Percentiles rank a stretch among this genome's conserved stretches.
phyloP scores from a whole-genome alignment of 1,140 invertebrate genomes.

The Dendrolimus kikuchii region DNA sequence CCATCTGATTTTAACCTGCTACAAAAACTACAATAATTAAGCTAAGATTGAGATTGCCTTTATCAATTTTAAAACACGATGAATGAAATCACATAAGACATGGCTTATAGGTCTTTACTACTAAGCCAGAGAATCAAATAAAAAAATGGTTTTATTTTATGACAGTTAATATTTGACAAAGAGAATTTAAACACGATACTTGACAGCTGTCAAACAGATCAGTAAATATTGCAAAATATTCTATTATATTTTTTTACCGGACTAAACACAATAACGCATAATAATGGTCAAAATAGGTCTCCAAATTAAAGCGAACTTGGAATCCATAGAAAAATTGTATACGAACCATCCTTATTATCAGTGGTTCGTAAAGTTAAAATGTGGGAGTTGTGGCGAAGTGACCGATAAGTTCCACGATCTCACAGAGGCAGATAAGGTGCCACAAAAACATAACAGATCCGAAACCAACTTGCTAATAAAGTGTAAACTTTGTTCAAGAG shows the following conservation, averaged over 20 bases:
- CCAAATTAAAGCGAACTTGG: conserved; percentile 78
- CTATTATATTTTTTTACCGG: not conserved
- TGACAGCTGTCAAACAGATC: too few relatives aligned
- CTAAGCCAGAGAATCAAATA: too few relatives aligned
- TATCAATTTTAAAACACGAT: too few relatives aligned
- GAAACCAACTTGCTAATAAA: conserved; percentile 87
- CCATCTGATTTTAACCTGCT: too few relatives aligned
- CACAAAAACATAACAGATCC: conserved; percentile 79
- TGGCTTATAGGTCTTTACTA: too few relatives aligned
- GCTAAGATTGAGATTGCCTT: too few relatives aligned
- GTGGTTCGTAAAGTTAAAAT: conserved; percentile 83
- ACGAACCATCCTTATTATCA: conserved; percentile 77
- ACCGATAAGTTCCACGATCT: conserved; percentile 88
- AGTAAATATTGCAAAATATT: too few relatives aligned
- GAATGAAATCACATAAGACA: too few relatives aligned
- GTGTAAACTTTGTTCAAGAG: conserved; percentile 90
- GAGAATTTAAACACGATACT: too few relatives aligned
- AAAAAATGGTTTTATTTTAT: too few relatives aligned
- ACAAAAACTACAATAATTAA: too few relatives aligned
- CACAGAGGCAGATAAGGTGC: conserved; percentile 78
- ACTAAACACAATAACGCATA: conserved; percentile 1
- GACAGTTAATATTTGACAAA: too few relatives aligned
- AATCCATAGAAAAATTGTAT: conserved; percentile 79
- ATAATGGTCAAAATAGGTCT: conserved; percentile 80
- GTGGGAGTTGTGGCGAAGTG: conserved; percentile 85